These are phyloP conservation scores for Nanger granti DNA, from an alignment of 2,113 vertebrate species.

Conservation along the genomic window DNA sequence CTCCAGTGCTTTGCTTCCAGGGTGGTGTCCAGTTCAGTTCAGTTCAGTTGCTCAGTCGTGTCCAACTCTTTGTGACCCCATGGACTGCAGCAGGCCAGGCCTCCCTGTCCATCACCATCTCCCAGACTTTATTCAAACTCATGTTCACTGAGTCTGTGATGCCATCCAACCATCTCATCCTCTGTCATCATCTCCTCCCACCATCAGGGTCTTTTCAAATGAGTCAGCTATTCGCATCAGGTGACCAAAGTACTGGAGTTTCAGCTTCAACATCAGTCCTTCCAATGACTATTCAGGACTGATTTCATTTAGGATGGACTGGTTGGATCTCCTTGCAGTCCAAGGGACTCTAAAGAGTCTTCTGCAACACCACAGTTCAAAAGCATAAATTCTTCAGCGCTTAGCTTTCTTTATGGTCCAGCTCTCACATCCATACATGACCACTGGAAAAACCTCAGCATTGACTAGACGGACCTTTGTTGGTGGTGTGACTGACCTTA, in stretches of 20 bases:
- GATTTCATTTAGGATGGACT: background rate
- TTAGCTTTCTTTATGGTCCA: background rate
- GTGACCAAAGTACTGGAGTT: background rate
- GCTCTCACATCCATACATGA: background rate
- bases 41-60: background rate
- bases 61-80: background rate
- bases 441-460: background rate
- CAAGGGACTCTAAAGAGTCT: background rate
- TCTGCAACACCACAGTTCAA: background rate
- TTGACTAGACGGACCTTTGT: background rate
- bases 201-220: background rate
- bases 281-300: background rate
- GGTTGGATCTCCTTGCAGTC: background rate
- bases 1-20: background rate
- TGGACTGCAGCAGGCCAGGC: background rate
- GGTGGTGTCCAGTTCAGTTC: background rate
- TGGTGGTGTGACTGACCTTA: background rate
- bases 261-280: background rate
- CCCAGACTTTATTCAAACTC: background rate
- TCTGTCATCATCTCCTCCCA: background rate
- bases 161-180: background rate
- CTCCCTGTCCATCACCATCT: background rate
- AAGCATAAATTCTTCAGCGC: background rate
- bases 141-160: background rate
- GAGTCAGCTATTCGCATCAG: background rate